Base-by-base conservation (phyloP, 2,888 invertebrate genomes). In the Asteroscopus sphinx region DNA sequence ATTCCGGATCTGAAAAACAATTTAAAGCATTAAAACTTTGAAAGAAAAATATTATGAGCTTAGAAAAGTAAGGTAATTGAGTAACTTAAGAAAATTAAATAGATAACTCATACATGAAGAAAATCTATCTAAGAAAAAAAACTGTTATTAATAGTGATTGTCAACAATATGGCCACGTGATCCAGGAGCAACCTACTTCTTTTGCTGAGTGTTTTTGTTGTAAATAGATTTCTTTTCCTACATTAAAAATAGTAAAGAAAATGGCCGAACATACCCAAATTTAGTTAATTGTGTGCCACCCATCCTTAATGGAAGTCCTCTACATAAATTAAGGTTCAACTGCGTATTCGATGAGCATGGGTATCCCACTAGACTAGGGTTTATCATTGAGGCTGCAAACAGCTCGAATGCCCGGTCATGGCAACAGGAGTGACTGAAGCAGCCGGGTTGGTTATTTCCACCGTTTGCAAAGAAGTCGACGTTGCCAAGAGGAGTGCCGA, bases 391-490 rank as follows among this genome's bases (percentile, higher is more conserved):
- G 0, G 87, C 89, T 9, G 83, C 81, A 37, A 81, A 84, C 1
- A 90, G 39, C 40, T 89, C 83, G 68, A 79, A 87, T 0, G 90
- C 84, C 3, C 90, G 81, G 32, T 85, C 77, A 53, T 91, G 90
- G 53, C 77, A 77, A 63, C 90, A 91, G 0, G 64, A 6, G 40
- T 83, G 76, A 4, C 67, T 79, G 0, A 76, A 8, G 46, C 93
- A 92, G 0, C 92, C 93, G 0, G 92, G 93, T 66, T 93, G 98
- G 77, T 95, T 95, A 44, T 95, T 94, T 0, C 98, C 98, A 0
- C 98, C 98, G 77, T 98, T 98, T 0, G 97, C 97, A 86, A 96
- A 98, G 89, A 98, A 98, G 89, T 98, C 98, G 0, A 97, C 96
- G 82, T 98, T 96, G 0, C 98, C 98, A 35, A 97, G 95, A 0